These are phyloP conservation scores for Bufotes viridis DNA, from an alignment of 2,797 vertebrate genomes.

Conservation along the genomic window DNA sequence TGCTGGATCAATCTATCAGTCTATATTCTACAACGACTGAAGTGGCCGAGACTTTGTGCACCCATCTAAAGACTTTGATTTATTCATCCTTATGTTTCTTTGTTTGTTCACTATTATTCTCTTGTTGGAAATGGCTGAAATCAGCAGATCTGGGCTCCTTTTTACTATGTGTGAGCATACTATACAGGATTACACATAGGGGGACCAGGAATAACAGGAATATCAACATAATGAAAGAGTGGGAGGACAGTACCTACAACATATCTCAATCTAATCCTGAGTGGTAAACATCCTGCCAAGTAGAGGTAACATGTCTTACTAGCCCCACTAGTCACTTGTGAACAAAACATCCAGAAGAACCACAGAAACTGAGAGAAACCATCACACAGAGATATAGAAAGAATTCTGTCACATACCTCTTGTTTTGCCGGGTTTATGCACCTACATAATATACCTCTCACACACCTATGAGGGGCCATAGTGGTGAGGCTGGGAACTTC, in stretches of 20 bases:
- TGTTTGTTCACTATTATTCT: neutral
- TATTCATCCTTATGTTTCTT: neutral
- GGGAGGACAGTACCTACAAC: neutral
- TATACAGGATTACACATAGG: neutral
- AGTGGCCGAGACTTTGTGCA: too few relatives aligned
- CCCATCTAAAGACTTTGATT: too few relatives aligned
- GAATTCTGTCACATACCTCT: neutral
- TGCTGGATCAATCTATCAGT: too few relatives aligned
- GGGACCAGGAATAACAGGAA: conserved; percentile 20
- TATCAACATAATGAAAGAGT: neutral
- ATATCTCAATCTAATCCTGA: neutral
- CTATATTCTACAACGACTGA: too few relatives aligned
- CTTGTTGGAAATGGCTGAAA: neutral
- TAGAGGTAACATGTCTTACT: neutral
- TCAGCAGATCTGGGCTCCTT: neutral
- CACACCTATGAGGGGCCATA: too few relatives aligned
- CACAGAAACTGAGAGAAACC: neutral
- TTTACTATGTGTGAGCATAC: neutral
- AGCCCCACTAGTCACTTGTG: neutral
- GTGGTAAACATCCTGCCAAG: neutral
- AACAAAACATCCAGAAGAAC: neutral
- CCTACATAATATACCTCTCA: neutral
- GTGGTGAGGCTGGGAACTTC: too few relatives aligned
- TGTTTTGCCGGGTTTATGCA: neutral
- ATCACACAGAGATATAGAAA: neutral